These are phyloP conservation scores for Crocodylus rhombifer DNA, from an alignment of 2,797 vertebrate genomes.

Conservation along the genomic window DNA sequence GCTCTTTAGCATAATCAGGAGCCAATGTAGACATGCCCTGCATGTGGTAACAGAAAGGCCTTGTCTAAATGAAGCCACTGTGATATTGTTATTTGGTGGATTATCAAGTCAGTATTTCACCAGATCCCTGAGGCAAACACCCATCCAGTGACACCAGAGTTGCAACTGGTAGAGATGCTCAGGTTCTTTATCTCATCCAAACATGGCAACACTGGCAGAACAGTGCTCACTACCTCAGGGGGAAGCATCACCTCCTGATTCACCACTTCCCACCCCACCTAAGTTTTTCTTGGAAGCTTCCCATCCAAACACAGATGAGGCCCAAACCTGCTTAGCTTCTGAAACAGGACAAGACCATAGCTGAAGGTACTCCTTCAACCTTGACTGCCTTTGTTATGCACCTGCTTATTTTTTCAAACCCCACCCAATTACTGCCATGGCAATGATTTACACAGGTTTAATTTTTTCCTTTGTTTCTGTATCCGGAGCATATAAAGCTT, in stretches of 20 bases:
- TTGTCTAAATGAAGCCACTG: slow-evolving; percentile 8
- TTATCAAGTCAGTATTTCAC: slow-evolving; percentile 24
- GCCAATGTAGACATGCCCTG: no score
- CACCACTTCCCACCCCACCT: background rate
- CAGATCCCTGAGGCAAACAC: slow-evolving; percentile 43
- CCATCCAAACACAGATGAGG: background rate
- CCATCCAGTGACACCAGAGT: background rate
- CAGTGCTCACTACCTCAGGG: background rate
- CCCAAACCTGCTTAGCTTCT: slow-evolving; percentile 29
- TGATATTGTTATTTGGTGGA: slow-evolving; percentile 4
- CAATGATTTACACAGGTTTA: slow-evolving; percentile 41
- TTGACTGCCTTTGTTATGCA: slow-evolving; percentile 37
- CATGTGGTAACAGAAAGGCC: background rate
- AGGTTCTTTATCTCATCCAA: slow-evolving; percentile 24
- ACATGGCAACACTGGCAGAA: background rate
- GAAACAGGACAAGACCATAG: slow-evolving; percentile 28
- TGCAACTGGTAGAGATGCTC: background rate
- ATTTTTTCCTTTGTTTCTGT: slow-evolving; percentile 46
- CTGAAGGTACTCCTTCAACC: slow-evolving; percentile 29
- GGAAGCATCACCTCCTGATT: background rate
- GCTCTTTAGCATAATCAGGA: no score
- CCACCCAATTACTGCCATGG: slow-evolving; percentile 31
- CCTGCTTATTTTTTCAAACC: slow-evolving; percentile 27
- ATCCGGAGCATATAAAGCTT: slow-evolving; percentile 39
- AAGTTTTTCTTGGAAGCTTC: slow-evolving; percentile 34